phyloP scores from a whole-genome alignment of 2,797 vertebrate genomes.

The Carduelis carduelis region DNA sequence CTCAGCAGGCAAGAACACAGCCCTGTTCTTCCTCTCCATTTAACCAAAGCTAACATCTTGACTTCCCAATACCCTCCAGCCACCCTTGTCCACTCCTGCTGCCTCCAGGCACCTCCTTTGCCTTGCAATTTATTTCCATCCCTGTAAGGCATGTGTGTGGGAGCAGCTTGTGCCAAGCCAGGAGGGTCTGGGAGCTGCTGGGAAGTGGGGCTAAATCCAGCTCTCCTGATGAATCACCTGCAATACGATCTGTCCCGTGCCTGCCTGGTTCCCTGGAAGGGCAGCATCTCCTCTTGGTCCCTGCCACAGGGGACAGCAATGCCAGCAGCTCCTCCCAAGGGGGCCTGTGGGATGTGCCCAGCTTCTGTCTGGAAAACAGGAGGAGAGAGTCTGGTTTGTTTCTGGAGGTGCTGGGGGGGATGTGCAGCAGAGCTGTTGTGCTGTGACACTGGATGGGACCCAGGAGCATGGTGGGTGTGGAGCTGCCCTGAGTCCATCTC shows the following conservation, averaged over 20 bases:
- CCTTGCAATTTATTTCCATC: background rate
- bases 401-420: background rate
- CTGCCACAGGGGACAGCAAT: background rate
- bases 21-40: background rate
- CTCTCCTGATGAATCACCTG: background rate
- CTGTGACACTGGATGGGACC: rapidly evolving
- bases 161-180: background rate
- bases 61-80: background rate
- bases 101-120: background rate
- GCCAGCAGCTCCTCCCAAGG: background rate
- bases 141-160: background rate
- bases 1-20: background rate
- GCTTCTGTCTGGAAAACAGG: background rate
- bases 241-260: background rate
- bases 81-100: background rate
- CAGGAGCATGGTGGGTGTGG: rapidly evolving
- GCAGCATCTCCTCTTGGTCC: background rate
- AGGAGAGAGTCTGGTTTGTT: background rate
- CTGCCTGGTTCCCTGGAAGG: background rate
- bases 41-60: background rate
- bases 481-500: background rate
- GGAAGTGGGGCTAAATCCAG: slow-evolving; percentile 38
- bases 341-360: background rate
- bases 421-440: background rate
- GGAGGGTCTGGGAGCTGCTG: background rate